A percentile compares a stretch with the other conserved stretches of the same genome.
phyloP scores from a whole-genome alignment of 2,113 vertebrate genomes.

The Sprattus sprattus region DNA sequence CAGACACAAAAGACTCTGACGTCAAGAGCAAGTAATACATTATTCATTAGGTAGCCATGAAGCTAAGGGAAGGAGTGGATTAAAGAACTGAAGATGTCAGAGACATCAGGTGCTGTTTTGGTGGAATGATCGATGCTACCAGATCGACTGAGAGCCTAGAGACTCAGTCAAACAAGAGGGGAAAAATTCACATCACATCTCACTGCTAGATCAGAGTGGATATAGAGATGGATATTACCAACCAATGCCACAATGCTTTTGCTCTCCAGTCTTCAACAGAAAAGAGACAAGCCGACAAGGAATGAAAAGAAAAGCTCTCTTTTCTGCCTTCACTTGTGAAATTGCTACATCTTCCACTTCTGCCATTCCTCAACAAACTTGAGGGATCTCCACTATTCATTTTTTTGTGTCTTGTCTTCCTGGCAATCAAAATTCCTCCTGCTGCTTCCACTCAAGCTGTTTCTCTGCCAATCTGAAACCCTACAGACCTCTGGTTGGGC shows the following conservation, averaged over 20 bases:
- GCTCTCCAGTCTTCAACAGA: not conserved
- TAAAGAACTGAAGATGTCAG: not conserved
- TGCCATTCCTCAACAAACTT: not conserved
- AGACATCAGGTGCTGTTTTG: slow-evolving; percentile 19
- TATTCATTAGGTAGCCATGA: slow-evolving; percentile 33
- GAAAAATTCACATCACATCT: not conserved
- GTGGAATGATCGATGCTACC: not conserved
- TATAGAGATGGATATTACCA: not conserved
- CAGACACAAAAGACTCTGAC: slow-evolving; percentile 2
- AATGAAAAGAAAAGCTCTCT: not conserved
- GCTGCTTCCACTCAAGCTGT: not conserved
- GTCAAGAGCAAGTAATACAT: slow-evolving; percentile 33
- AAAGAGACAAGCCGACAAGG: not conserved
- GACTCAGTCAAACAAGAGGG: not conserved
- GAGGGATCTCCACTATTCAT: not conserved
- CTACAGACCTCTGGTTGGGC: slow-evolving; percentile 27
- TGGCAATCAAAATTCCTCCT: slow-evolving; percentile 5
- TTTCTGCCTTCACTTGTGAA: not conserved
- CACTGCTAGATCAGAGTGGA: not conserved
- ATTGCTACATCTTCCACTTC: not conserved
- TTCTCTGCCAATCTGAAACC: not conserved
- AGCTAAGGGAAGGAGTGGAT: slow-evolving; percentile 11
- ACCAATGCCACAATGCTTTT: not conserved
- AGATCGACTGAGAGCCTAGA: not conserved
- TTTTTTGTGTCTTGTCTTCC: not conserved